Evolutionary conservation across 2,113 vertebrate genomes (phyloP), one percentile per base, ranked within the genome.

Genomic region (Typhlomys cinereus): DNA sequence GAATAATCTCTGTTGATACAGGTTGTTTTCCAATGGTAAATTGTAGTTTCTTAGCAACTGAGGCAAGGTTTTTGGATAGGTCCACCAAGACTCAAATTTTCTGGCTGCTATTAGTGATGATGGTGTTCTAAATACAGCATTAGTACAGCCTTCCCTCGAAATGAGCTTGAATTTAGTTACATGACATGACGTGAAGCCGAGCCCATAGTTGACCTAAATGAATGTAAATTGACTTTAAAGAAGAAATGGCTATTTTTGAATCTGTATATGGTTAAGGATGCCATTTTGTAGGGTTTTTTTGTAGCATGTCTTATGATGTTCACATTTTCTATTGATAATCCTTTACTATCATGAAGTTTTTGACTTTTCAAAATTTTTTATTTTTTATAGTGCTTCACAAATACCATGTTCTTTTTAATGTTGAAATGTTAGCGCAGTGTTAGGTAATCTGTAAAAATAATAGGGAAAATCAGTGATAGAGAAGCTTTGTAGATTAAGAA

Each of bases 31-130:
- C 94, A 75, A 97, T 92, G 88, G 91, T 94, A 96, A 97, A 57
- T 95, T 96, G 74, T 96, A 96, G 97, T 98, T 98, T 96, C 97
- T 98, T 98, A 98, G 97, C 97, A 98, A 97, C 98, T 97, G 64
- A 91, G 94, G 93, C 81, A 88, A 93, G 92, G 92, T 93, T 95
- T 93, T 93, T 95, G 96, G 94, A 97, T 96, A 97, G 96, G 90
- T 90, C 93, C 84, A n/a, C 48, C 81, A 92, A 96, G 93, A 91
- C 44, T 95, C 73, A 75, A n/a, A n/a, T n/a, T n/a, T n/a, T 50
- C 67, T 95, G 94, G 69, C 76, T 88, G 57, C 89, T 96, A 82
- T 91, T 78, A 92, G 95, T 91, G 54, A 88, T 95, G 62, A 57
- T 44, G n/a, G 23, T 93, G 95, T 97, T 97, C 96, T 97, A 97